Conservation (phyloP, 2,797 vertebrate species). For the Australoheros facetus region DNA sequence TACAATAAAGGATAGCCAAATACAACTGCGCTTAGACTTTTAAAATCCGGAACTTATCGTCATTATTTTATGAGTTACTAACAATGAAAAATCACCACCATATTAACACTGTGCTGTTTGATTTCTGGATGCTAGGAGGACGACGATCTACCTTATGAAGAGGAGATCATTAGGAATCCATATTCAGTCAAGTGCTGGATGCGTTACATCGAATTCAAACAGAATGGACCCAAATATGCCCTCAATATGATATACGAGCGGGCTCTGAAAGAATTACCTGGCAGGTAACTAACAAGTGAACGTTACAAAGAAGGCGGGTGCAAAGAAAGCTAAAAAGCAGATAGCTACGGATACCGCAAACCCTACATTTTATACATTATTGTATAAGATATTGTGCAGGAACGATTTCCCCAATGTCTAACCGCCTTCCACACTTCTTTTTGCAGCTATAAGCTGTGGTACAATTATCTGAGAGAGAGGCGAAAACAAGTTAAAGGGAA, state of each 20-base stretch:
- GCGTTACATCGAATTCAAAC: constrained; percentile 92
- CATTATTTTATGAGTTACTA: neutral
- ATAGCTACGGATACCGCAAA: neutral
- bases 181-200: constrained; percentile 96
- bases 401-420: neutral
- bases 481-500: constrained; percentile 91
- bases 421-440: neutral
- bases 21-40: neutral
- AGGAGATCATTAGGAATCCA: constrained; percentile 93
- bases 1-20: neutral
- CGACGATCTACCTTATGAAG: constrained; percentile 93
- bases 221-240: constrained; percentile 80
- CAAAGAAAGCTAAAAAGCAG: neutral
- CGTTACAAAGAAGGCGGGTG: neutral
- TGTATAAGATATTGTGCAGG: neutral
- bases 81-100: neutral
- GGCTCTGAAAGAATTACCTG: constrained; percentile 92
- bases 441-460: constrained; percentile 94
- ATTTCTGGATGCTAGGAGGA: constrained; percentile 82
- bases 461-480: constrained; percentile 91
- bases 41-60: rapidly evolving
- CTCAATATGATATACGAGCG: constrained; percentile 92
- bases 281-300: constrained; percentile 79
- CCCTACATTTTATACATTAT: neutral
- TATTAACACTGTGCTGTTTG: neutral